Percentiles rank a stretch among this genome's conserved stretches.
These are phyloP conservation scores for Epicauta chinensis DNA, from an alignment of 1,140 invertebrate species.

Conservation along the genomic window DNA sequence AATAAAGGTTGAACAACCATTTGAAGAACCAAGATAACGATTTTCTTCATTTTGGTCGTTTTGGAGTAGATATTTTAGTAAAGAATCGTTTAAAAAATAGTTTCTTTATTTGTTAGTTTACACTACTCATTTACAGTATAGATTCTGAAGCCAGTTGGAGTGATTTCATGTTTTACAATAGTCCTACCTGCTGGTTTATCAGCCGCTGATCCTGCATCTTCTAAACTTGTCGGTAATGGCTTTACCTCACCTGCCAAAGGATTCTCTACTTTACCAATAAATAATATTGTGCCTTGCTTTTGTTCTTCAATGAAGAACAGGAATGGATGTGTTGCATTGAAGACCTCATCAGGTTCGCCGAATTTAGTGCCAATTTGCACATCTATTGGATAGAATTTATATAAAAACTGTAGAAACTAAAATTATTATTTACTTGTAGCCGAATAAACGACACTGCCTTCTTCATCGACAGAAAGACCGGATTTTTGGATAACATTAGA, in stretches of 20 bases:
- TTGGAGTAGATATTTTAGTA: too few relatives aligned
- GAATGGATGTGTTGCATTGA: conserved; percentile 68
- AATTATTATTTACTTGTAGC: conserved; percentile 56
- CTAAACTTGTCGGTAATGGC: background rate
- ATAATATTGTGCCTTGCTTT: conserved; percentile 59
- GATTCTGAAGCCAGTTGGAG: too few relatives aligned
- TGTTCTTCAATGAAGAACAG: conserved; percentile 76
- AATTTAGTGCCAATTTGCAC: conserved; percentile 67
- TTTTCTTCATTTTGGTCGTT: too few relatives aligned
- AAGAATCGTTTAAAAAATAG: too few relatives aligned
- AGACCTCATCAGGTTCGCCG: conserved; percentile 49
- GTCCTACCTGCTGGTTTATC: too few relatives aligned
- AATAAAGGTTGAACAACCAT: too few relatives aligned
- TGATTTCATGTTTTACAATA: too few relatives aligned
- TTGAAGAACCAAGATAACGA: too few relatives aligned
- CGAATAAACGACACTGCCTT: conserved; percentile 69
- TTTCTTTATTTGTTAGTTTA: too few relatives aligned
- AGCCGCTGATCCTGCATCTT: too few relatives aligned
- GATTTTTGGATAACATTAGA: conserved; percentile 73
- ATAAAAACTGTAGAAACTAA: conserved; percentile 6
- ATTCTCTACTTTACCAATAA: conserved; percentile 63
- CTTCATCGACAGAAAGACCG: conserved; percentile 78
- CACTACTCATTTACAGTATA: too few relatives aligned
- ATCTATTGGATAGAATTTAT: conserved; percentile 43
- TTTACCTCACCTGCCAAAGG: conserved; percentile 40